These are phyloP conservation scores for Whitmania pigra DNA, from an alignment of 1,140 invertebrate species.

Conservation along the genomic window DNA sequence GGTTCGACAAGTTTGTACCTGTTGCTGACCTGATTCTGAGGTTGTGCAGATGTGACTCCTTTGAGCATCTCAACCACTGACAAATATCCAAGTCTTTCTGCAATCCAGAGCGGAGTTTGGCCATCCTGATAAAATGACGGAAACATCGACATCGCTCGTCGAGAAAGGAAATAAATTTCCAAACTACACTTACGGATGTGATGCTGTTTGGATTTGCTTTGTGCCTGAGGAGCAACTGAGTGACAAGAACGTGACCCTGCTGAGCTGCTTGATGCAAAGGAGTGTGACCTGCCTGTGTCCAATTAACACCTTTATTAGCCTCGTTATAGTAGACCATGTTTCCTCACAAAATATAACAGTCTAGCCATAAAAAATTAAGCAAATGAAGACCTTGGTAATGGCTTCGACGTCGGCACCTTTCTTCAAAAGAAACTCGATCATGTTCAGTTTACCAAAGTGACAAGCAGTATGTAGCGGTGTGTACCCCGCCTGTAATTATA, in stretches of 20 bases:
- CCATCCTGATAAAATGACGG: constrained; percentile 61
- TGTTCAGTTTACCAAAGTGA: constrained; percentile 89
- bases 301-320: too few species aligned
- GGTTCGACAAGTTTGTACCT: constrained; percentile 95
- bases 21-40: constrained; percentile 56
- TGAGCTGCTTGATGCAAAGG: constrained; percentile 94
- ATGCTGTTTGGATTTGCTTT: not conserved
- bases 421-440: constrained; percentile 85
- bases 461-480: constrained; percentile 98
- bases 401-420: constrained; percentile 50
- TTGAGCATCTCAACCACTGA: constrained; percentile 94
- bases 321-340: constrained; percentile 24
- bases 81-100: constrained; percentile 91
- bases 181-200: constrained; percentile 10
- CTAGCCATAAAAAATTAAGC: not conserved
- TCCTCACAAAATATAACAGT: not conserved
- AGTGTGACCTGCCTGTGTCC: constrained; percentile 62
- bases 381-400: constrained; percentile 30
- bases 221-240: constrained; percentile 62
- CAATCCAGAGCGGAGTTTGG: constrained; percentile 89
- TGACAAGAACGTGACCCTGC: constrained; percentile 90
- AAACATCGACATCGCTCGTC: not conserved
- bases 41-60: constrained; percentile 73
- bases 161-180: not conserved
- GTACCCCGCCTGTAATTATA: constrained; percentile 66